Evolutionary conservation across 2,113 vertebrate genomes (phyloP).

Genomic region (Numida meleagris): DNA sequence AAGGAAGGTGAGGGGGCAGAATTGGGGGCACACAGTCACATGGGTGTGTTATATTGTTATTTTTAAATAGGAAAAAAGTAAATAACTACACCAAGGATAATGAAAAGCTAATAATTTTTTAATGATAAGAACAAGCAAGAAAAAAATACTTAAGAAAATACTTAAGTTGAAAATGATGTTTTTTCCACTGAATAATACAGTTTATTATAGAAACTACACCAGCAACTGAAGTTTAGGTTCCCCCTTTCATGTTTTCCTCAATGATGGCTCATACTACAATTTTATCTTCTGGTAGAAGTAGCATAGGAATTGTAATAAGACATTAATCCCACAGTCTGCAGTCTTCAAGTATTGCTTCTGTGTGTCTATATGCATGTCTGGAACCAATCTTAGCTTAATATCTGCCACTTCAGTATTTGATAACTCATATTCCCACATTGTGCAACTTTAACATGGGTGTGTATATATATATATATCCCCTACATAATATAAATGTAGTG

Average conservation of each 20-base stretch:
- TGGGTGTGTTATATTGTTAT: not conserved
- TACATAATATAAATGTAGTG: not conserved
- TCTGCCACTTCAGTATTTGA: not conserved
- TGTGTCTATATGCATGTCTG: not conserved
- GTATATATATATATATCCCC: not conserved
- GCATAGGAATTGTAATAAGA: not conserved
- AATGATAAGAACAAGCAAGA: not conserved
- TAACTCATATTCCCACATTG: not conserved
- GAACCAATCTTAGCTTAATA: not conserved
- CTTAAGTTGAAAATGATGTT: not conserved
- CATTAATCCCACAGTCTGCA: not conserved
- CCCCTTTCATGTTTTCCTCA: not conserved
- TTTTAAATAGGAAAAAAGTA: not conserved
- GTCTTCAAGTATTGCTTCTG: not conserved
- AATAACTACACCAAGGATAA: not conserved
- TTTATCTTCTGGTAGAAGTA: not conserved
- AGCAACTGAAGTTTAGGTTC: not conserved
- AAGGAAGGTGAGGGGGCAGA: too few relatives aligned
- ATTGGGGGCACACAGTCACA: too few relatives aligned
- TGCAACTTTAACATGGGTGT: not conserved
- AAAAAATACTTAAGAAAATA: too few relatives aligned
- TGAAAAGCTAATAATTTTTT: not conserved
- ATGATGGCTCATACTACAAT: not conserved
- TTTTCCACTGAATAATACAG: not conserved
- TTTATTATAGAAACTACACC: slow-evolving; percentile 25